Conservation (phyloP, 2,888 invertebrate genomes). For the Lasioglossum morio region DNA sequence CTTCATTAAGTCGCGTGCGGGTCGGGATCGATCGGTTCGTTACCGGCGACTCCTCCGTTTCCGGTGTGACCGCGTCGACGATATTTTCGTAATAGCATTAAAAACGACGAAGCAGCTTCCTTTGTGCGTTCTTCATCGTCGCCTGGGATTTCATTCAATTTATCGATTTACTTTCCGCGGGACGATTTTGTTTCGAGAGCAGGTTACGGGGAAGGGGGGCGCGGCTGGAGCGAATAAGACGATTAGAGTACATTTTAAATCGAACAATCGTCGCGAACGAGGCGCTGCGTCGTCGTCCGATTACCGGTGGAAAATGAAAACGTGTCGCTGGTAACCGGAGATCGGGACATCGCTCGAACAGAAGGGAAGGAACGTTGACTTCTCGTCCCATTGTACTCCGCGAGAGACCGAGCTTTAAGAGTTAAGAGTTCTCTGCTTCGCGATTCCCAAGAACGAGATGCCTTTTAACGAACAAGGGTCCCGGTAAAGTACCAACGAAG, state of each 20-base stretch:
- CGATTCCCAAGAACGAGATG: slow-evolving; percentile 55
- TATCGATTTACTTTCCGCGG: slow-evolving; percentile 49
- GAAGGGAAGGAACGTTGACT: slow-evolving; percentile 15
- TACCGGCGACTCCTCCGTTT: slow-evolving; percentile 15
- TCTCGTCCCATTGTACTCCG: slow-evolving; percentile 32
- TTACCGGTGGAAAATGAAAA: slow-evolving; percentile 50
- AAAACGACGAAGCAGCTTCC: not conserved
- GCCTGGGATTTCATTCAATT: slow-evolving; percentile 23
- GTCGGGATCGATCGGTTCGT: slow-evolving; percentile 48
- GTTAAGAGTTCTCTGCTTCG: slow-evolving; percentile 36
- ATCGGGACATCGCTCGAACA: slow-evolving; percentile 43
- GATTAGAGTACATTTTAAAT: slow-evolving; percentile 57
- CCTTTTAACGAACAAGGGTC: slow-evolving; percentile 63
- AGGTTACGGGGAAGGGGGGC: not conserved
- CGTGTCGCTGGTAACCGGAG: slow-evolving; percentile 45
- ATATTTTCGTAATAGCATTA: slow-evolving; percentile 36
- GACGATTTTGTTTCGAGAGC: slow-evolving; percentile 38
- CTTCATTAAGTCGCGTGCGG: slow-evolving; percentile 27
- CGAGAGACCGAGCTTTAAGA: slow-evolving; percentile 34
- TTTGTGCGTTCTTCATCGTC: not conserved
- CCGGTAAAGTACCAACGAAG: slow-evolving; percentile 49
- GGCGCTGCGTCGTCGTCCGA: slow-evolving; percentile 23
- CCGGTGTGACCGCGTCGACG: slow-evolving; percentile 14
- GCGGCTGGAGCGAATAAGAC: slow-evolving; percentile 37
- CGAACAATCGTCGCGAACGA: slow-evolving; percentile 48